Evolutionary conservation across 2,113 vertebrate species (phyloP).

Genomic region (Pelodiscus sinensis): DNA sequence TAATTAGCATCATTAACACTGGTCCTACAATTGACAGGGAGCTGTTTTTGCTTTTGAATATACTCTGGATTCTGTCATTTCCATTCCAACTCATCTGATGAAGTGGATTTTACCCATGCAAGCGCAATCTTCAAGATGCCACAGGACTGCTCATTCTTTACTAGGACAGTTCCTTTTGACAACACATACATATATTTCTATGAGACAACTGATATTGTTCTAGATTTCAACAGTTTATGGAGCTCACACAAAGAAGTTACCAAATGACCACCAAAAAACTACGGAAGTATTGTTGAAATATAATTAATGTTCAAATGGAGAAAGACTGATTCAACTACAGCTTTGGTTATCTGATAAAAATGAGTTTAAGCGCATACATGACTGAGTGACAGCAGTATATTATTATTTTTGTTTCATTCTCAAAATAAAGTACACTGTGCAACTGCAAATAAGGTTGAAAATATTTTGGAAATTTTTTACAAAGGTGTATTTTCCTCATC

Average conservation of each 20-base stretch:
- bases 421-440: background rate
- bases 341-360: background rate
- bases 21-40: no score
- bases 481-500: background rate
- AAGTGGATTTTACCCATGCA: no score
- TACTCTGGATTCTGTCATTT: no score
- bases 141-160: no score
- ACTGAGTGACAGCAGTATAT: background rate
- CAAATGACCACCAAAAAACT: background rate
- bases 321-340: background rate
- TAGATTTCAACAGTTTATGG: background rate
- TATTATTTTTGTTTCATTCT: background rate
- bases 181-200: background rate
- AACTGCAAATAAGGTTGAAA: background rate
- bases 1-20: no score
- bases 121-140: no score
- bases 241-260: background rate
- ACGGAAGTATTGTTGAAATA: background rate
- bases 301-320: background rate
- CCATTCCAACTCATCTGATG: no score
- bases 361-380: fast-evolving
- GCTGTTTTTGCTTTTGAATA: no score
- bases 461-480: background rate
- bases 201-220: background rate
- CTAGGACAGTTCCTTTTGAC: background rate